These are phyloP conservation scores for Lepetodrilus schrolli DNA, from an alignment of 2,888 invertebrate species.

Conservation along the genomic window DNA sequence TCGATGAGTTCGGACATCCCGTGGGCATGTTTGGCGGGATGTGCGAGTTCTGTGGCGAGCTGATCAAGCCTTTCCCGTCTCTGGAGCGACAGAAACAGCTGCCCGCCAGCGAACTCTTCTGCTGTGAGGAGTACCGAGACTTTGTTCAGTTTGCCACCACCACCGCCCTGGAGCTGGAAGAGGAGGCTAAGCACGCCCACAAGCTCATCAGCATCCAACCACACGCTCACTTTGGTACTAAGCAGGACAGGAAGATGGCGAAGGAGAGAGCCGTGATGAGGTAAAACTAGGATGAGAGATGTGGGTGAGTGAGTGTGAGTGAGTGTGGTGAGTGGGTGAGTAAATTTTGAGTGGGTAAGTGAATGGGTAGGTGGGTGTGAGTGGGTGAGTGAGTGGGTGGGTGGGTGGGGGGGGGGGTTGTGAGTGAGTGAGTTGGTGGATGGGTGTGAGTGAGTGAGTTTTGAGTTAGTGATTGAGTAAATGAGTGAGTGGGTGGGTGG, in stretches of 20 bases:
- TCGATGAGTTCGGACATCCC: slow-evolving; percentile 50
- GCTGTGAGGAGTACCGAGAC: slow-evolving; percentile 72
- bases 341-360: too few relatives aligned
- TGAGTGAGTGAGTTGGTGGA: too few relatives aligned
- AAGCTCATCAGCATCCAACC: slow-evolving; percentile 67
- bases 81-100: slow-evolving; percentile 65
- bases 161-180: slow-evolving; percentile 54
- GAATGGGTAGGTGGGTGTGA: too few relatives aligned
- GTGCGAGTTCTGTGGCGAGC: slow-evolving; percentile 71
- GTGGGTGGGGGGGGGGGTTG: too few relatives aligned
- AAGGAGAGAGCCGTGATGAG: slow-evolving; percentile 72
- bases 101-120: slow-evolving; percentile 70
- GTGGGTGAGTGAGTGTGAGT: too few relatives aligned
- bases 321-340: too few relatives aligned
- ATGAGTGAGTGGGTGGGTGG: too few relatives aligned
- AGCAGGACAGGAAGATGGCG: slow-evolving; percentile 69
- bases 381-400: too few relatives aligned
- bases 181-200: slow-evolving; percentile 51
- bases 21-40: slow-evolving; percentile 60
- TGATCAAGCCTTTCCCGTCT: slow-evolving; percentile 69
- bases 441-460: too few relatives aligned
- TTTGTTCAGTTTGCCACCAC: slow-evolving; percentile 69
- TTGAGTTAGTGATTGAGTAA: too few relatives aligned
- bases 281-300: too few relatives aligned
- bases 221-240: slow-evolving; percentile 69